Conservation (phyloP, 2,113 vertebrate genomes). For the Saccopteryx leptura region DNA sequence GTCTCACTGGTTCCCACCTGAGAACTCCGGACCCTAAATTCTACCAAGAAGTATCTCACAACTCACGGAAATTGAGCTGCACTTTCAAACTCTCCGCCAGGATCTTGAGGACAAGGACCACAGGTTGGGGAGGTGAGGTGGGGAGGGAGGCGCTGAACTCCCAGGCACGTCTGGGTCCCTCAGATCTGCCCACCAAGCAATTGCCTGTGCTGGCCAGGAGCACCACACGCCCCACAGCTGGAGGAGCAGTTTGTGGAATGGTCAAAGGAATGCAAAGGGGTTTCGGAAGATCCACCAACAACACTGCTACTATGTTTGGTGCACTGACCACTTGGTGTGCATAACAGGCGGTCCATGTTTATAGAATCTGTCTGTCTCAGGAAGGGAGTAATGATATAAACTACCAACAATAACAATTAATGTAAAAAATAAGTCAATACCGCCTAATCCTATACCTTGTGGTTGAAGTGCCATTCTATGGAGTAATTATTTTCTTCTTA, state of each 20-base stretch:
- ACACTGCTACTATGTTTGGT: no score
- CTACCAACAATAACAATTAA: neutral
- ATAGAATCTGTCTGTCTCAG: no score
- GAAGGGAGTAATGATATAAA: neutral
- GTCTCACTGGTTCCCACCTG: neutral
- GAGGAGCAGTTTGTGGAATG: neutral
- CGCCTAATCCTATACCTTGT: neutral
- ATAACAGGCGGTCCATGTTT: neutral
- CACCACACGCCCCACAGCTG: neutral
- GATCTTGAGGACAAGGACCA: accelerated
- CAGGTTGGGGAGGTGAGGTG: accelerated
- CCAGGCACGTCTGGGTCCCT: no score
- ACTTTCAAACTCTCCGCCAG: accelerated
- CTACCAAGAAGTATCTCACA: no score
- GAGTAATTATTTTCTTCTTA: neutral
- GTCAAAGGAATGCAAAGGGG: neutral
- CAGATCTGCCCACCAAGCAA: neutral
- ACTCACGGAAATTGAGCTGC: accelerated
- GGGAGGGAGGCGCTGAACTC: neutral
- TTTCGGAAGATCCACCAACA: no score
- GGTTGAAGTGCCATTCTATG: neutral
- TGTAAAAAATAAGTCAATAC: neutral
- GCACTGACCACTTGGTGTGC: neutral
- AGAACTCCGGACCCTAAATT: neutral
- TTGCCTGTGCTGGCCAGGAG: accelerated